These are phyloP conservation scores for Limnothrissa miodon DNA, from an alignment of 2,113 vertebrate genomes.

Conservation along the genomic window DNA sequence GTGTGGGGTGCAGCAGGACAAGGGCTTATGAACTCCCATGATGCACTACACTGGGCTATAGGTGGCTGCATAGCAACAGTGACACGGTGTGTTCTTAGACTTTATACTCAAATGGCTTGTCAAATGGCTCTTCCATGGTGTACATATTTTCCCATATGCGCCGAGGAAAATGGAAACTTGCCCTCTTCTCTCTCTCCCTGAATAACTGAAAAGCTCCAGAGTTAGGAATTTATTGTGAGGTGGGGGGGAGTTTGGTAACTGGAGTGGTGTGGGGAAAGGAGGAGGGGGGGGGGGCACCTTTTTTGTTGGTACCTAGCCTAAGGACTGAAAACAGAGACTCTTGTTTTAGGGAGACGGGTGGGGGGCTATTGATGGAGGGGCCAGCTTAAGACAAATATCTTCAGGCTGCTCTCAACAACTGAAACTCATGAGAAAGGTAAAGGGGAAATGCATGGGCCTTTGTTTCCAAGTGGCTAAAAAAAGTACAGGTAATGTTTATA, in stretches of 20 bases:
- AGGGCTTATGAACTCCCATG: background rate
- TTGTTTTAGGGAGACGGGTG: constrained; percentile 36
- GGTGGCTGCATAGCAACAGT: constrained; percentile 60
- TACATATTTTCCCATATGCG: constrained; percentile 68
- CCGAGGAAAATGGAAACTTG: constrained; percentile 70
- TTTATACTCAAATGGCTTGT: constrained; percentile 63
- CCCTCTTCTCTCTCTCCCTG: background rate
- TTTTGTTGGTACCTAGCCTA: constrained; percentile 45
- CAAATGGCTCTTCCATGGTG: constrained; percentile 62
- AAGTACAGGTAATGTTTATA: constrained; percentile 17
- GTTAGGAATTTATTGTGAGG: constrained; percentile 8
- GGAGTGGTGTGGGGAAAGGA: constrained; percentile 29
- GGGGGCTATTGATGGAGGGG: constrained; percentile 28
- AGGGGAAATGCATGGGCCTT: background rate
- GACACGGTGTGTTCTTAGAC: constrained; percentile 57
- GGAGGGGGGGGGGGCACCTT: constrained; percentile 16
- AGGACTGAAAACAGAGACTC: constrained; percentile 59
- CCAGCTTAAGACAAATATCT: constrained; percentile 29
- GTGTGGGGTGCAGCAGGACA: constrained; percentile 25
- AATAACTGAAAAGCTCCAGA: constrained; percentile 13
- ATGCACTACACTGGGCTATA: constrained; percentile 44
- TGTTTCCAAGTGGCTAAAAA: background rate
- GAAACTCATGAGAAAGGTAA: background rate
- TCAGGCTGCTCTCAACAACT: constrained; percentile 18
- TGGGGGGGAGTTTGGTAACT: background rate